Evolutionary conservation across 37 sponge, comb jelly and placozoan genomes (phyloP).

Genomic region (Beroe ovata): DNA sequence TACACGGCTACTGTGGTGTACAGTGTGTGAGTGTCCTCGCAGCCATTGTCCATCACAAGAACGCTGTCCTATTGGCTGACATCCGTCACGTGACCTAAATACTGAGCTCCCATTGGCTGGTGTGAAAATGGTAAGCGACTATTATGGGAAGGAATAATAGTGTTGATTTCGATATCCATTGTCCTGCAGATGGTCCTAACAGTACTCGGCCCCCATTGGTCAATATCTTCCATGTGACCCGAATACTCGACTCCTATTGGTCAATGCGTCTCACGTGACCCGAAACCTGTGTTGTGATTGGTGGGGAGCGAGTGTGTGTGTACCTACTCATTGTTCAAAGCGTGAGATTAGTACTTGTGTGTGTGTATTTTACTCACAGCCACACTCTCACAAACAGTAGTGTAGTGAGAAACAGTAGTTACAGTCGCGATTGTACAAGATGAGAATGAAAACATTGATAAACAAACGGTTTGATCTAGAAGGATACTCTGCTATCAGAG

Average conservation of each 20-base stretch:
- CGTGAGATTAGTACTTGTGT: not conserved
- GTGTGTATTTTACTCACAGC: no score
- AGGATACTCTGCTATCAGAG: no score
- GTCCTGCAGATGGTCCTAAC: slow-evolving; percentile 40
- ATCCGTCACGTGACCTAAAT: not conserved
- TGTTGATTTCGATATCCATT: slow-evolving; percentile 44
- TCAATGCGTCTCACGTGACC: not conserved
- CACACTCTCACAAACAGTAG: no score
- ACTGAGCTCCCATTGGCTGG: not conserved
- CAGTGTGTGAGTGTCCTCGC: no score
- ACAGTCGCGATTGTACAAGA: no score
- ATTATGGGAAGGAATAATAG: slow-evolving; percentile 15
- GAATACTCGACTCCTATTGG: not conserved
- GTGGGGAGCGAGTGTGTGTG: no score
- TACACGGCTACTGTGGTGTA: no score
- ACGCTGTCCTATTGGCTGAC: not conserved
- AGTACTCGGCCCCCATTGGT: not conserved
- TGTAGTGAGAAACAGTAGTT: no score
- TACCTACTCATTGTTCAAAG: not conserved
- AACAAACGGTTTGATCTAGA: no score
- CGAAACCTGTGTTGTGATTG: not conserved
- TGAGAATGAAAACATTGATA: no score
- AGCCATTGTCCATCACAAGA: no score
- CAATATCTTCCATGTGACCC: not conserved
- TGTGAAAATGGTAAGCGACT: not conserved